Evolutionary conservation across 2,888 invertebrate genomes (phyloP), one percentile per base, ranked within the genome.

Genomic region (Apamea epomidion): DNA sequence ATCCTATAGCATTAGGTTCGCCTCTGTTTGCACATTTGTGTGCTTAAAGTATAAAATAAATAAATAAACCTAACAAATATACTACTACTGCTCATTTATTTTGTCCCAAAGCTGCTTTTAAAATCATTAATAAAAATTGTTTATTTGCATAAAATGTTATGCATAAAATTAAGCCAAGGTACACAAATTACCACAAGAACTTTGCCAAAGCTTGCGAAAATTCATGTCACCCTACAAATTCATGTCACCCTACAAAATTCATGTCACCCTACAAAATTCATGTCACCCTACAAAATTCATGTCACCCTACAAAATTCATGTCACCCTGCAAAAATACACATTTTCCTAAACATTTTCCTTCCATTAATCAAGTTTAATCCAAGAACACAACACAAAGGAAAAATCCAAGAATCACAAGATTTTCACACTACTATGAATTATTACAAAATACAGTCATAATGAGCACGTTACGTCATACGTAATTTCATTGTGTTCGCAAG

Each of bases 341-440:
- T 60, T 69, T 62, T 29, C 10, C 25, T 32, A 12, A 5, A 2
- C 2, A 21, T 21, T 62, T 45, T 12, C n/a, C 14, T 5, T 48
- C 18, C 82, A 58, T 77, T 45, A 45, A 71, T 80, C 80, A 67
- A 58, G n/a, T 42, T 25, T 5, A 32, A 85, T 68, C 7, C 54
- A 62, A 16, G 54, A 68, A 72, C 7, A 48, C 1, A 0, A 32
- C 37, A 86, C 72, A 67, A 83, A 68, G 54, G 70, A 51, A 83
- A 77, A 78, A 51, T 14, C 18, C 2, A 54, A 86, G 72, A 82
- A 51, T 71, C 68, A 64, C 1, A 85, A 21, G 37, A 69, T 84
- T 84, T 86, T 83, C 78, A 83, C 84, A 87, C 62, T 51, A 60
- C 60, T 29, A 42, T 83, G 62, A 83, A 72, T 74, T 83, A 86